Percentiles rank a stretch among this genome's conserved stretches.
phyloP scores from a whole-genome alignment of 1,140 invertebrate species.

The Halesus radiatus region DNA sequence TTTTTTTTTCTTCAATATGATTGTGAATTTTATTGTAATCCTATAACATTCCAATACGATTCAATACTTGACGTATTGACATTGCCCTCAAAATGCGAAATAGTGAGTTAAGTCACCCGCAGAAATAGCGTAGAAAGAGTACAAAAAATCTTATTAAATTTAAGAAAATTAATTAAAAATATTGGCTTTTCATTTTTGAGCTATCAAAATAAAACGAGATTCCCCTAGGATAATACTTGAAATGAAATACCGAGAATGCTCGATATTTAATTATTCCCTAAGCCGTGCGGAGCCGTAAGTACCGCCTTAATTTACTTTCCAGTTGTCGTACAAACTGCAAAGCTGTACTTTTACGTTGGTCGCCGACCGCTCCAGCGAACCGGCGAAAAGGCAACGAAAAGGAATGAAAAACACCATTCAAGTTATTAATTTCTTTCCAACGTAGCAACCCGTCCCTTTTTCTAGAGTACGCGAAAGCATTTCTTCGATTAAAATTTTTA shows the following conservation, averaged over 20 bases:
- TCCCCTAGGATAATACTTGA: not conserved
- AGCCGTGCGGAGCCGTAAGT: constrained; percentile 12
- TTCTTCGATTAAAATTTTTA: constrained; percentile 24
- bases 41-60: too few relatives aligned
- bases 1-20: too few relatives aligned
- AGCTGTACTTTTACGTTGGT: constrained; percentile 41
- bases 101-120: too few relatives aligned
- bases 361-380: constrained; percentile 41
- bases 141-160: too few relatives aligned
- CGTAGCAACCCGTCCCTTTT: constrained; percentile 19
- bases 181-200: too few relatives aligned
- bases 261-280: constrained; percentile 48
- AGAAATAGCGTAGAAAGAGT: too few relatives aligned
- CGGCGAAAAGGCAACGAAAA: constrained; percentile 42
- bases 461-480: constrained; percentile 14
- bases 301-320: constrained; percentile 55
- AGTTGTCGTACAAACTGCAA: constrained; percentile 49
- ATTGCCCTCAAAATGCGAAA: too few relatives aligned
- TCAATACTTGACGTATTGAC: too few relatives aligned
- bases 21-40: too few relatives aligned
- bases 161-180: too few relatives aligned
- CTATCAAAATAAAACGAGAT: not conserved
- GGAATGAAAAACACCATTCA: constrained; percentile 47
- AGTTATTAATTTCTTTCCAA: constrained; percentile 53
- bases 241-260: constrained; percentile 23